phyloP scores from a whole-genome alignment of 2,113 vertebrate species.

The Chaetops frenatus region DNA sequence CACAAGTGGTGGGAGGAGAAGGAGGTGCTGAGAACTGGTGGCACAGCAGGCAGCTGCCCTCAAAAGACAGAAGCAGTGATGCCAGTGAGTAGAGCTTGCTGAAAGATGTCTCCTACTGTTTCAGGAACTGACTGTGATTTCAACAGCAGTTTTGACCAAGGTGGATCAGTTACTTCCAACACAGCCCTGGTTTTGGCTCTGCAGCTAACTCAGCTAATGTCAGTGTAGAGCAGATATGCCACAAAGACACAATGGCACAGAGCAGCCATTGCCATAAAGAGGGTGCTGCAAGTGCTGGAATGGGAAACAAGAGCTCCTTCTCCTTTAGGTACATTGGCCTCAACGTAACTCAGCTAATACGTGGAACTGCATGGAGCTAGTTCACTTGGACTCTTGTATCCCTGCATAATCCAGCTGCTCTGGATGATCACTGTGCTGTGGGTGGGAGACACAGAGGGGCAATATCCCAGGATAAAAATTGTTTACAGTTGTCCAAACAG shows the following conservation, averaged over 20 bases:
- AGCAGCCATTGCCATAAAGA: background rate
- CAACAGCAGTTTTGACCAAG: background rate
- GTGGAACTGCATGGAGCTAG: background rate
- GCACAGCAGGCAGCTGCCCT: background rate
- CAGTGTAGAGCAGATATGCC: background rate
- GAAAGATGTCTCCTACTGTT: background rate
- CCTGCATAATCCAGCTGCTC: fast-evolving
- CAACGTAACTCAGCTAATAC: background rate
- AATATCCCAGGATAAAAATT: background rate
- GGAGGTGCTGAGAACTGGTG: background rate
- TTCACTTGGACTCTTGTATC: background rate
- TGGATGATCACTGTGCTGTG: background rate
- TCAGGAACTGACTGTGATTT: background rate
- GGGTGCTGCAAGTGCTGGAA: background rate
- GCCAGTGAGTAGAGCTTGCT: background rate
- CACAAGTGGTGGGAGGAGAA: background rate
- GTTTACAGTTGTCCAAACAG: background rate
- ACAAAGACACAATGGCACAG: background rate
- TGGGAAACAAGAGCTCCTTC: background rate
- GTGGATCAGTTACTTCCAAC: background rate
- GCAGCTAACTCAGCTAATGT: background rate
- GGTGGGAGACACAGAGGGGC: background rate
- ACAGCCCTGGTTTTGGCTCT: background rate
- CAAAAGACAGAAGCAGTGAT: background rate
- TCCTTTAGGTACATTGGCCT: background rate